Percentiles rank a stretch among this genome's conserved stretches.
Evolutionary conservation across 2,113 vertebrate species (phyloP).

Genomic region (Crotophaga sulcirostris): DNA sequence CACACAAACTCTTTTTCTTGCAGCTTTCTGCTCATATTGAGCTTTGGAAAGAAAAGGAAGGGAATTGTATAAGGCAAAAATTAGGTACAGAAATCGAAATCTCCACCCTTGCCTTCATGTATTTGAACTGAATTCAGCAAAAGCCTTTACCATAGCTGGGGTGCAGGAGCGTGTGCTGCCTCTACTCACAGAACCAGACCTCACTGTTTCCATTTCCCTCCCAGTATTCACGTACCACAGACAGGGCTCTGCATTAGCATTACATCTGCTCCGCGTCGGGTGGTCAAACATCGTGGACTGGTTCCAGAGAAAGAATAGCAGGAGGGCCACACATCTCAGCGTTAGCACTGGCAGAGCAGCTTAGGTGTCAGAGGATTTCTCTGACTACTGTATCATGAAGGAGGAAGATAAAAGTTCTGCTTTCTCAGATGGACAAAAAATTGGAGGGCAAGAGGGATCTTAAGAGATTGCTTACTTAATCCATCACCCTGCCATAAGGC

Average conservation of each 20-base stretch:
- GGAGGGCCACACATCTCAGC: not conserved
- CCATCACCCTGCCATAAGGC: not conserved
- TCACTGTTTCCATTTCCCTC: not conserved
- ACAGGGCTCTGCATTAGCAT: not conserved
- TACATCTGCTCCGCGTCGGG: not conserved
- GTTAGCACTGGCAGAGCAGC: not conserved
- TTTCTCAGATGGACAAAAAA: not conserved
- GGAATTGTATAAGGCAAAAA: not conserved
- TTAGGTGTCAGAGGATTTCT: not conserved
- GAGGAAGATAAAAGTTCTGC: not conserved
- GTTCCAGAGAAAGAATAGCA: not conserved
- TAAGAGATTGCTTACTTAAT: conserved; percentile 1
- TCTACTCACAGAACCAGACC: not conserved
- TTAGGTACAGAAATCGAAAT: not conserved
- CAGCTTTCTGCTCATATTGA: not conserved
- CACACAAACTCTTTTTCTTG: not conserved
- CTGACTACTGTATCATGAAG: not conserved
- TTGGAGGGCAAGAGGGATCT: not conserved
- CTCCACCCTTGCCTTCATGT: not conserved
- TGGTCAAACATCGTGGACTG: not conserved
- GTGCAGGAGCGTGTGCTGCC: not conserved
- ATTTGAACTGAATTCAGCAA: not conserved
- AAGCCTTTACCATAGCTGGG: not conserved
- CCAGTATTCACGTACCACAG: not conserved
- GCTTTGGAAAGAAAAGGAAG: conserved; percentile 4